phyloP scores from a whole-genome alignment of 1,140 invertebrate genomes.

The Caenorhabditis briggsae region DNA sequence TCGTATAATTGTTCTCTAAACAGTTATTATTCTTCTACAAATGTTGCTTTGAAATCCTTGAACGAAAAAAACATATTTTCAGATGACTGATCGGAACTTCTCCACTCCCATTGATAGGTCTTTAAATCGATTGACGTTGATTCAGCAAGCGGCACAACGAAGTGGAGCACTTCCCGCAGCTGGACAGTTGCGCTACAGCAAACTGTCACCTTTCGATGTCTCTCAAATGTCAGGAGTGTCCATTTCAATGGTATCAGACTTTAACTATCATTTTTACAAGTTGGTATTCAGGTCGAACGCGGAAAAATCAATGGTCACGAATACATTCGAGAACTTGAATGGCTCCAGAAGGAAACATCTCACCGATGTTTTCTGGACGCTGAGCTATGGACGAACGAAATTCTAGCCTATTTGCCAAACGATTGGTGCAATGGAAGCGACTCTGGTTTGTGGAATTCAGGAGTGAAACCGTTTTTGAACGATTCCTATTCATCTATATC shows the following conservation, averaged over 20 bases:
- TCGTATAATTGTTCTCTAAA: too few relatives aligned
- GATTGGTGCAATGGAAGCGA: not conserved
- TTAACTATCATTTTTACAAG: not conserved
- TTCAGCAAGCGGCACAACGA: conserved; percentile 15
- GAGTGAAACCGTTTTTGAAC: not conserved
- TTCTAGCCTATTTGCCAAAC: conserved; percentile 10
- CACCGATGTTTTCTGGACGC: not conserved
- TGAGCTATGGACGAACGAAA: conserved; percentile 21
- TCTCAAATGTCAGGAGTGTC: conserved; percentile 42
- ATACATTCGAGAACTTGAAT: conserved; percentile 26
- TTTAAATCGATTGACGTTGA: not conserved
- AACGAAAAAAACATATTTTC: not conserved
- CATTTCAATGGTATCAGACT: conserved; percentile 3
- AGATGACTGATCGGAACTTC: not conserved
- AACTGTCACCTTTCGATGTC: conserved; percentile 29
- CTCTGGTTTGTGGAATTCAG: not conserved
- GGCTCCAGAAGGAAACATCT: not conserved
- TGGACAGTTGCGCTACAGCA: not conserved
- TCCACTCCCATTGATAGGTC: not conserved
- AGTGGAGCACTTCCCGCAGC: conserved; percentile 10
- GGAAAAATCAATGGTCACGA: conserved; percentile 9
- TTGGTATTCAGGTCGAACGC: not conserved
- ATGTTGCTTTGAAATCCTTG: too few relatives aligned
- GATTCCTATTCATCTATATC: not conserved
- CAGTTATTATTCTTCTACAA: too few relatives aligned